phyloP scores from a whole-genome alignment of 1,140 invertebrate species.

The Dendroctonus ponderosae region DNA sequence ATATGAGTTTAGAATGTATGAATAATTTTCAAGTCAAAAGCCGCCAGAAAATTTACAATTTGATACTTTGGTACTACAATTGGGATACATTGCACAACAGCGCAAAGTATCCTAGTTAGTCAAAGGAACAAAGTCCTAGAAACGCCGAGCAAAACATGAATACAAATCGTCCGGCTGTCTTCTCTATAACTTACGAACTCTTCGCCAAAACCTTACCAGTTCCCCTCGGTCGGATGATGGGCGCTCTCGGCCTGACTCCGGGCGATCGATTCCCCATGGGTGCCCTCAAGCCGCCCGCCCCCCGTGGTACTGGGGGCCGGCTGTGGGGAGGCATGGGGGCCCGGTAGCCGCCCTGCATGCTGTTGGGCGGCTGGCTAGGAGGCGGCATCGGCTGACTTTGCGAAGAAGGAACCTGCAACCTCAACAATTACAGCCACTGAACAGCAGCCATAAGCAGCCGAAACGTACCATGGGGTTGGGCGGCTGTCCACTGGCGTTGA shows the following conservation, averaged over 20 bases:
- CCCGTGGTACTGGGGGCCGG: conserved; percentile 35
- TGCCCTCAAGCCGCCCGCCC: conserved; percentile 9
- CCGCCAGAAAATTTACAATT: no score
- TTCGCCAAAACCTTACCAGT: conserved; percentile 31
- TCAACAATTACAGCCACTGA: background rate
- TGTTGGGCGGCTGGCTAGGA: conserved; percentile 36
- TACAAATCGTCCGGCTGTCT: no score
- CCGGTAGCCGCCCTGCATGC: conserved; percentile 29
- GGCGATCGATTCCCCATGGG: conserved; percentile 28
- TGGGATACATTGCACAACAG: no score
- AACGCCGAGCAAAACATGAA: no score
- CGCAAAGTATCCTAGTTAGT: no score
- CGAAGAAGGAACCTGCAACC: conserved; percentile 28
- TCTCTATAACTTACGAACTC: conserved; percentile 1
- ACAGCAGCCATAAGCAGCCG: background rate
- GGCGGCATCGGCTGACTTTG: conserved; percentile 35
- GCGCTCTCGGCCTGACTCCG: conserved; percentile 37
- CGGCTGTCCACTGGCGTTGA: background rate
- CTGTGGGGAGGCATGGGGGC: conserved; percentile 24
- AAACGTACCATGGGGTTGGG: conserved; percentile 29
- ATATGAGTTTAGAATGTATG: no score
- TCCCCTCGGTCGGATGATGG: conserved; percentile 9
- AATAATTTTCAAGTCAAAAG: no score
- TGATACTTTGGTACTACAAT: no score
- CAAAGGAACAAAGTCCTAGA: no score